Conservation (phyloP, 2,113 vertebrate species). For the Pseudorhombus dupliciocellatus region DNA sequence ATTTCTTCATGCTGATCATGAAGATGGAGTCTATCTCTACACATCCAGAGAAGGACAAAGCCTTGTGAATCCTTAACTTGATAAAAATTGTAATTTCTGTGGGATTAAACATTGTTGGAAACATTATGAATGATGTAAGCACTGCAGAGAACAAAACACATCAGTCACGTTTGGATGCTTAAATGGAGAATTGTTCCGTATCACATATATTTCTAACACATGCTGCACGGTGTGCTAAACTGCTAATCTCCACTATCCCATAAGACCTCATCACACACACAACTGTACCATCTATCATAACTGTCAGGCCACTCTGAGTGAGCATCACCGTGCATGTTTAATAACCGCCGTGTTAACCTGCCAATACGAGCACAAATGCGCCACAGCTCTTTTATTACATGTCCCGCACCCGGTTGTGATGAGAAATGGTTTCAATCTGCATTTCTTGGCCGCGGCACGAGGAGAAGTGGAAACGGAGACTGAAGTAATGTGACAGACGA, state of each 20-base stretch:
- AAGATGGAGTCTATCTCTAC: too few species aligned
- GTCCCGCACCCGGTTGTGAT: conserved; percentile 31
- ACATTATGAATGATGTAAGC: too few species aligned
- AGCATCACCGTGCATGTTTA: conserved; percentile 11
- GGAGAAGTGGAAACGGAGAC: conserved; percentile 22
- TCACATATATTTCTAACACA: not conserved
- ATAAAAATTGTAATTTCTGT: too few species aligned
- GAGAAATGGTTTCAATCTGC: conserved; percentile 56
- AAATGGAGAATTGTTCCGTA: too few species aligned
- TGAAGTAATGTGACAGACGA: conserved; percentile 52
- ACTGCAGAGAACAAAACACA: too few species aligned
- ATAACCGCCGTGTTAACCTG: conserved; percentile 21
- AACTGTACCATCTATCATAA: not conserved
- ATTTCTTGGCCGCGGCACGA: conserved; percentile 26
- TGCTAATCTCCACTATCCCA: not conserved
- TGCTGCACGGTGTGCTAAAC: not conserved
- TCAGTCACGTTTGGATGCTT: too few species aligned
- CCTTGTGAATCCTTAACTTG: too few species aligned
- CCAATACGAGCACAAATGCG: conserved; percentile 25
- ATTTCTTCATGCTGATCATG: too few species aligned
- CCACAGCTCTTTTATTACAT: conserved; percentile 37
- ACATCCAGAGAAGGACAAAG: too few species aligned
- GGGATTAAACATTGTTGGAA: too few species aligned
- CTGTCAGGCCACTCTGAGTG: conserved; percentile 9
- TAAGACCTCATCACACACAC: conserved; percentile 10